Base-by-base conservation (phyloP, 2,797 vertebrate species). In the Antennarius maculatus region DNA sequence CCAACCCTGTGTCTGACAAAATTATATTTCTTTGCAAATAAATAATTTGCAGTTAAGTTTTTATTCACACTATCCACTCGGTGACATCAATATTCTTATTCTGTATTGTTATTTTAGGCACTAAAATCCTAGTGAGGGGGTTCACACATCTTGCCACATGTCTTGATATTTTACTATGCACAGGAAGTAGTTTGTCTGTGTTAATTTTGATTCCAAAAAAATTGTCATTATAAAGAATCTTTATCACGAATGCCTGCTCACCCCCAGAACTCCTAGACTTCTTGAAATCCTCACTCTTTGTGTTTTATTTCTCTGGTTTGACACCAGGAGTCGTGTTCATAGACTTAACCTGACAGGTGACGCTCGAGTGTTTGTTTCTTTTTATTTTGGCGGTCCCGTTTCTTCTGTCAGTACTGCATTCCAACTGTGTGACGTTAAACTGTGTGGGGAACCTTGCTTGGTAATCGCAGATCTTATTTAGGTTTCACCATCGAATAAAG, bases 401-500 rank as follows among this genome's bases (percentile, higher is more conserved):
- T 89, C 82, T 89, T 93, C 91, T 94, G 91, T 93, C 92, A 92
- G 88, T 89, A 83, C 94, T 95, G 94, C 96, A 96, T 97, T 98
- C 96, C 96, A 95, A 88, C 92, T 95, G 92, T 91, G 86, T 93
- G 86, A 93, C 74, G 59, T 83, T 70, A 31, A 59, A 5, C 91
- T 91, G 88, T 89, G 89, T 94, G 92, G 92, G 93, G 92, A 94
- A 92, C 92, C 91, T 23, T 93, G 89, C 95, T 97, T 96, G 97
- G 94, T 97, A 96, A 95, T 94, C 92, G 81, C 91, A 95, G 93
- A 93, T 86, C 93, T 93, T 94, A 87, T 82, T 89, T 92, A 93
- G 93, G 93, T 95, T 96, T 89, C 94, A 94, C 92, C 94, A 90
- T 95, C 92, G 94, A 98, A 96, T 98, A 98, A 97, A 98, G 93